Base-by-base conservation (phyloP, 2,113 vertebrate species). In the Nycticorax nycticorax region DNA sequence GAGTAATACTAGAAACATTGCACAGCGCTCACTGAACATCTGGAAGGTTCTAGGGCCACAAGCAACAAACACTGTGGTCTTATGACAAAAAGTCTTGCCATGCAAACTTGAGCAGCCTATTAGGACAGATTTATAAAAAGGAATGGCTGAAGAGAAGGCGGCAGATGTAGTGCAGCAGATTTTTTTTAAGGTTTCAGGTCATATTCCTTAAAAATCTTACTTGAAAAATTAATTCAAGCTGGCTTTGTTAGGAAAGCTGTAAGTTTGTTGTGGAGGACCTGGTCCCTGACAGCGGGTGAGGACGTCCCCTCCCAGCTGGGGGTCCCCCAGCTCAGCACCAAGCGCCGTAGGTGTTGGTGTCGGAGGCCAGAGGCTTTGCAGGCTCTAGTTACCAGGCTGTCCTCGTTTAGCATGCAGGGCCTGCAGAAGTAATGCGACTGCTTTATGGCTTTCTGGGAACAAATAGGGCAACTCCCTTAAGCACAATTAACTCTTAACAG, bases 231-330 rank as follows among this genome's bases (percentile, higher is more conserved):
- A 43, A 45, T 73, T 43, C 9, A 37, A 41, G 39, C 30, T 64
- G 77, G 24, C 62, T 88, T 35, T 80, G 56, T n/a, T 37, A 62
- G 24, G 75, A 23, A 48, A 41, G 82, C 22, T 16, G 32, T 41
- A 62, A 32, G 30, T 3, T 64, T 45, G 35, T 33, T 5, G 9
- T 33, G 67, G 66, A 39, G 73, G 14, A 10, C 8, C 18, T 3
- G 2, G 66, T 14, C 45, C 27, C 66, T 16, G 47, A 17, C 0
- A 2, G 10, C 0, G 1, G 59, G 35, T 3, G 3, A 66, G 56
- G 81, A 59, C 1, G 3, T 6, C 22, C 14, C 18, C 30, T 67
- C 69, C 33, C 67, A 76, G 27, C 43, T 1, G 0, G 32, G 19
- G n/a, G 18, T 50, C 10, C 24, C 32, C 23, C n/a, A 9, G 50